Evolutionary conservation across 2,797 vertebrate species (phyloP).

Genomic region (Gallinago nigripennis): DNA sequence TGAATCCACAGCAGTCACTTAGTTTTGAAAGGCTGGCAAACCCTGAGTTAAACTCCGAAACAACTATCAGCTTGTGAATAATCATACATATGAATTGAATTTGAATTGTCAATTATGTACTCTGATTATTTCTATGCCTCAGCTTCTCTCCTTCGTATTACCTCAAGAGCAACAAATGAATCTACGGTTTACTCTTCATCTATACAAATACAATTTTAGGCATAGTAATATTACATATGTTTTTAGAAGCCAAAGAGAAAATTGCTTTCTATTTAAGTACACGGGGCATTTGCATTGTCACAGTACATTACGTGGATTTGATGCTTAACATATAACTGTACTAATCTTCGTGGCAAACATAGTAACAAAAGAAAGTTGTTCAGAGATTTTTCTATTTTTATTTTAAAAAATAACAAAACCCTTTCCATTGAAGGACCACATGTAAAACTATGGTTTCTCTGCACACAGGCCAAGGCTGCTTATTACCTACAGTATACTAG

Average conservation of each 20-base stretch:
- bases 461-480: slow-evolving; percentile 84
- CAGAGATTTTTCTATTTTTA: slow-evolving; percentile 68
- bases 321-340: slow-evolving; percentile 65
- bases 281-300: slow-evolving; percentile 69
- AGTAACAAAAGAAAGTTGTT: slow-evolving; percentile 75
- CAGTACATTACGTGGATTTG: slow-evolving; percentile 55
- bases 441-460: slow-evolving; percentile 78
- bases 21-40: not conserved
- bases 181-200: not conserved
- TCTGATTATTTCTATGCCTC: not conserved
- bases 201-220: not conserved
- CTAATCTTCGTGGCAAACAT: slow-evolving; percentile 64
- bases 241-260: slow-evolving; percentile 54
- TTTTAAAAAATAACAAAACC: slow-evolving; percentile 59
- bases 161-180: not conserved
- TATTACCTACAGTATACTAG: slow-evolving; percentile 83
- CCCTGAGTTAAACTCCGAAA: not conserved
- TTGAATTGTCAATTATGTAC: not conserved
- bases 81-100: not conserved
- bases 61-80: not conserved
- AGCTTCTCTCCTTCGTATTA: not conserved
- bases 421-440: slow-evolving; percentile 28
- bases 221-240: not conserved
- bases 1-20: not conserved
- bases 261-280: slow-evolving; percentile 64